Percentiles rank a stretch among this genome's conserved stretches.
Conservation (phyloP, 2,797 vertebrate species). For the Sebastolobus altivelis region DNA sequence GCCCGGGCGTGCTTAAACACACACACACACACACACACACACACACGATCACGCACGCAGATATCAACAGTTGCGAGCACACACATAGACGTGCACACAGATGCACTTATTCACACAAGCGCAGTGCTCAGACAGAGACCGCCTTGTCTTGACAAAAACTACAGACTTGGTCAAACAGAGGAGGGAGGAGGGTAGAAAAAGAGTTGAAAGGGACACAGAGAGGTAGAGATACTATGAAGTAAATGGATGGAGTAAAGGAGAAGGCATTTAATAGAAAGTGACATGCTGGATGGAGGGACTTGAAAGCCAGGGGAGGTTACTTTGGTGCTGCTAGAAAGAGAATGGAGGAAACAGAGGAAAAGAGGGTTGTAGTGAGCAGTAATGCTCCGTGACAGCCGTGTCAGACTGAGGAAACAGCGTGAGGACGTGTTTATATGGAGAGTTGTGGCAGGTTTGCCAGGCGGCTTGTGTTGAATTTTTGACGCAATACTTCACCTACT, state of each 20-base stretch:
- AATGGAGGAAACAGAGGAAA: constrained; percentile 8
- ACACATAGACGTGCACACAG: constrained; percentile 51
- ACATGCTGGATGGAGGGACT: constrained; percentile 50
- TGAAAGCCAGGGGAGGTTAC: constrained; percentile 41
- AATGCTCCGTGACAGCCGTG: constrained; percentile 64
- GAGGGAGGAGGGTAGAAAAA: constrained; percentile 54
- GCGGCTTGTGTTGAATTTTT: constrained; percentile 15
- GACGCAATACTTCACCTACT: background rate
- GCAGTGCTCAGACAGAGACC: constrained; percentile 80
- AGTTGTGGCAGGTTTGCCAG: constrained; percentile 33
- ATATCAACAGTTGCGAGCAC: constrained; percentile 78
- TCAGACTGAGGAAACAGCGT: constrained; percentile 53
- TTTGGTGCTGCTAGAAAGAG: constrained; percentile 16
- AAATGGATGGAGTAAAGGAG: constrained; percentile 54
- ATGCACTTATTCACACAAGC: constrained; percentile 74
- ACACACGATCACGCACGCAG: constrained; percentile 48
- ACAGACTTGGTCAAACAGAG: constrained; percentile 78
- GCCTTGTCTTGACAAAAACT: constrained; percentile 84
- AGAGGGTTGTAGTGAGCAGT: constrained; percentile 43
- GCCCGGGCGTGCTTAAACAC: constrained; percentile 72
- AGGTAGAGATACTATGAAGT: constrained; percentile 60
- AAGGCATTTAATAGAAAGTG: constrained; percentile 57
- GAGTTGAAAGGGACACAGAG: constrained; percentile 67
- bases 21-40: constrained; percentile 43
- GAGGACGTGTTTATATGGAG: constrained; percentile 61